Percentiles rank a stretch among this genome's conserved stretches.
These are phyloP conservation scores for Drosophila virilis DNA, from an alignment of 1,140 invertebrate genomes.

Conservation along the genomic window DNA sequence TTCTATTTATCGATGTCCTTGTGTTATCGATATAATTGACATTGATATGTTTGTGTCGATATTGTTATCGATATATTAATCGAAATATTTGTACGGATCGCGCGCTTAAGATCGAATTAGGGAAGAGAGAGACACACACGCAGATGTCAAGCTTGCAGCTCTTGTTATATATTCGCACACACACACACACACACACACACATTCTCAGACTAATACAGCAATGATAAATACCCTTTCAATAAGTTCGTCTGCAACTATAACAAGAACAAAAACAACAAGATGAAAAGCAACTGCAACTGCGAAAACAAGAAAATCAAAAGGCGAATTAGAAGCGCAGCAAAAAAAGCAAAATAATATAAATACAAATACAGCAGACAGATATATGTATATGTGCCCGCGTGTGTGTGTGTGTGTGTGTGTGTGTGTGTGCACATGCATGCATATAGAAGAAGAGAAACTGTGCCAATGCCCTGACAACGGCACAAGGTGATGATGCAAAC, in stretches of 20 bases:
- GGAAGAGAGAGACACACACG: no score
- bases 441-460: conserved; percentile 64
- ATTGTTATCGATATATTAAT: neutral
- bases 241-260: conserved; percentile 2
- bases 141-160: no score
- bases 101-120: no score
- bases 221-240: conserved; percentile 32
- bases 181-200: neutral
- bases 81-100: no score
- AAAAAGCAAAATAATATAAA: conserved; percentile 27
- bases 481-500: conserved; percentile 83
- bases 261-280: conserved; percentile 7
- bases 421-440: conserved; percentile 18
- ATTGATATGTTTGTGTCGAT: neutral
- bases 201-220: neutral
- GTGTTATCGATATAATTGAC: neutral
- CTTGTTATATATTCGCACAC: neutral
- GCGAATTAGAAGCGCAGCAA: conserved; percentile 35
- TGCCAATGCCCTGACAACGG: conserved; percentile 83
- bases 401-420: conserved; percentile 5
- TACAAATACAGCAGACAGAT: no score
- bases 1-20: neutral
- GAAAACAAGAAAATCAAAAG: conserved; percentile 67
- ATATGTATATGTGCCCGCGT: no score
- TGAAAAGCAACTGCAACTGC: conserved; percentile 28